phyloP scores from a whole-genome alignment of 2,888 invertebrate genomes.

The Philopedon plagiatum region DNA sequence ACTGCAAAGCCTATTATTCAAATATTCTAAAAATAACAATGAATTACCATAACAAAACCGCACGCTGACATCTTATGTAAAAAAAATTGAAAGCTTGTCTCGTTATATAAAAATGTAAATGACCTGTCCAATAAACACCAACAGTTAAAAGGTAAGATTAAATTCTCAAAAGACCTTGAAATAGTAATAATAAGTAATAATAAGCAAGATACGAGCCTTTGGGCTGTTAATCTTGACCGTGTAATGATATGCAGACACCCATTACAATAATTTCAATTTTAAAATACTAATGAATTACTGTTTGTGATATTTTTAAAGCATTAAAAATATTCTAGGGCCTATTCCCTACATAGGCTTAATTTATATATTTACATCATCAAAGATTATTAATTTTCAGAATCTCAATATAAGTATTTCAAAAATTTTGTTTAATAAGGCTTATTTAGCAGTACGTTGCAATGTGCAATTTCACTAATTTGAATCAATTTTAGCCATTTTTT shows the following conservation, averaged over 20 bases:
- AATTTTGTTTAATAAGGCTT: too few relatives aligned
- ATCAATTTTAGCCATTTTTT: too few relatives aligned
- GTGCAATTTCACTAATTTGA: too few relatives aligned
- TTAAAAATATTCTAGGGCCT: too few relatives aligned
- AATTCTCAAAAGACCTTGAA: constrained; percentile 21
- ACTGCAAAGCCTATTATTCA: background rate
- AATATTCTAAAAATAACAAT: background rate
- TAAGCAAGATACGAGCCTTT: constrained; percentile 14
- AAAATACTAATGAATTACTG: background rate
- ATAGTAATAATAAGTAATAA: too few relatives aligned
- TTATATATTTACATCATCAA: too few relatives aligned
- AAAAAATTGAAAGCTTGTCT: constrained; percentile 15
- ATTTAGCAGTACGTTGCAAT: too few relatives aligned
- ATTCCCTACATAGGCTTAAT: too few relatives aligned
- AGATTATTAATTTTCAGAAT: too few relatives aligned
- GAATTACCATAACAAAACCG: constrained; percentile 4
- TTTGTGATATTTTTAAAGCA: too few relatives aligned
- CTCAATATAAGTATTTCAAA: too few relatives aligned
- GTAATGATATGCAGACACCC: constrained; percentile 4
- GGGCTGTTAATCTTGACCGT: constrained; percentile 25
- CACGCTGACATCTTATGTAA: background rate
- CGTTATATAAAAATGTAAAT: constrained; percentile 37
- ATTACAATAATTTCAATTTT: constrained; percentile 9
- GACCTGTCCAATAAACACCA: constrained; percentile 30
- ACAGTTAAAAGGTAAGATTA: constrained; percentile 18